These are phyloP conservation scores for Pangasianodon gigas DNA, from an alignment of 2,113 vertebrate genomes.

Conservation along the genomic window DNA sequence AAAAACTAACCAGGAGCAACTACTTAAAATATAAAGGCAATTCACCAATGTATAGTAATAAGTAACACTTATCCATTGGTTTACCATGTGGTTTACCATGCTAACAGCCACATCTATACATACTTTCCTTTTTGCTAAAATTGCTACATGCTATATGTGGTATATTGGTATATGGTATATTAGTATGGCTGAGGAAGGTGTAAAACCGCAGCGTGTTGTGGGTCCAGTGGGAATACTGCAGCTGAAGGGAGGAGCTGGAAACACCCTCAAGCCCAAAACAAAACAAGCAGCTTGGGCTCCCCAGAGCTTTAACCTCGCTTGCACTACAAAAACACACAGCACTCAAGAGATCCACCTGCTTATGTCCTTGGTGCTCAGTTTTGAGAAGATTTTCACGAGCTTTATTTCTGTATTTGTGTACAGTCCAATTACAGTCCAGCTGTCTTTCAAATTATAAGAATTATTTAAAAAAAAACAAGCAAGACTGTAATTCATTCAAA, in stretches of 20 bases:
- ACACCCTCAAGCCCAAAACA: slow-evolving; percentile 15
- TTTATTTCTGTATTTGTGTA: slow-evolving; percentile 10
- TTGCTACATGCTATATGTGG: not conserved
- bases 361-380: not conserved
- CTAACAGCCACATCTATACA: not conserved
- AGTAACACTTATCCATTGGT: not conserved
- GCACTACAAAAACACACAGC: slow-evolving; percentile 28
- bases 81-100: not conserved
- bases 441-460: slow-evolving; percentile 12
- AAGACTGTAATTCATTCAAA: not conserved
- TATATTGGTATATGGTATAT: not conserved
- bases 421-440: too few species aligned
- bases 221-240: slow-evolving; percentile 12
- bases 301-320: slow-evolving; percentile 5
- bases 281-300: slow-evolving; percentile 39
- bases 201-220: slow-evolving; percentile 6
- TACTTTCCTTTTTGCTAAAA: not conserved
- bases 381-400: not conserved
- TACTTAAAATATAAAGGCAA: not conserved
- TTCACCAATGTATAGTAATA: not conserved
- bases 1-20: not conserved
- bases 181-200: not conserved
- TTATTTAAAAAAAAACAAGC: not conserved
- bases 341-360: slow-evolving; percentile 13
- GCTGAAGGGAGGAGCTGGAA: slow-evolving; percentile 19